Evolutionary conservation across 2,113 vertebrate species (phyloP).

Genomic region (Nibea albiflora): DNA sequence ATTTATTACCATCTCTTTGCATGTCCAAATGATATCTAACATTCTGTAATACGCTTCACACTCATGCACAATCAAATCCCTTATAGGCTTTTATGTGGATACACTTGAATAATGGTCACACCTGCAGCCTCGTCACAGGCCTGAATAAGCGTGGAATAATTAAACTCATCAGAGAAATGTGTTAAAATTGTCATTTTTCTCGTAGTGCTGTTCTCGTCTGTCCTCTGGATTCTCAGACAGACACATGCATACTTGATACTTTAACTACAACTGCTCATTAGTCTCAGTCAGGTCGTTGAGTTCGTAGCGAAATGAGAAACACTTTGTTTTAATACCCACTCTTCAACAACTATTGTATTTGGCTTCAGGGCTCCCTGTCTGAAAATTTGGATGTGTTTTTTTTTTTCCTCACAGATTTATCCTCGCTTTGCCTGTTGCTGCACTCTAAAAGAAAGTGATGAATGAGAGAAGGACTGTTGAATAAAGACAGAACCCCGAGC

Average conservation of each 20-base stretch:
- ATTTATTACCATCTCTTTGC: conserved; percentile 58
- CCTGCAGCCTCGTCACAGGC: conserved; percentile 13
- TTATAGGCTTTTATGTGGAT: conserved; percentile 5
- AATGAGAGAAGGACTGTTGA: neutral
- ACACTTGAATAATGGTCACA: conserved; percentile 1
- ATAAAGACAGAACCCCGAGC: neutral
- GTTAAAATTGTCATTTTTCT: neutral
- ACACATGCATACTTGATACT: neutral
- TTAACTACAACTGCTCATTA: neutral
- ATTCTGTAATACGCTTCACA: conserved; percentile 7
- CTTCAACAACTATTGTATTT: neutral
- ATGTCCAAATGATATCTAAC: conserved; percentile 18
- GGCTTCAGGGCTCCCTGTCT: neutral
- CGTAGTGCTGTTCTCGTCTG: neutral
- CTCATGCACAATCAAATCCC: conserved; percentile 3
- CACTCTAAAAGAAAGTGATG: conserved; percentile 27
- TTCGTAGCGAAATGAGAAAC: conserved; percentile 20
- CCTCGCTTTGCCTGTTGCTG: neutral
- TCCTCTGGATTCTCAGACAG: neutral
- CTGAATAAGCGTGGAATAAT: conserved; percentile 6
- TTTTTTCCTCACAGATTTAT: conserved; percentile 16
- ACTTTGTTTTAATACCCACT: conserved; percentile 5
- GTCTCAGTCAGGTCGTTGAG: conserved; percentile 11
- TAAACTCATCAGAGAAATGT: neutral
- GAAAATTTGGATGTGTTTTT: neutral